phyloP scores from a whole-genome alignment of 2,113 vertebrate genomes.

The Apaloderma vittatum region DNA sequence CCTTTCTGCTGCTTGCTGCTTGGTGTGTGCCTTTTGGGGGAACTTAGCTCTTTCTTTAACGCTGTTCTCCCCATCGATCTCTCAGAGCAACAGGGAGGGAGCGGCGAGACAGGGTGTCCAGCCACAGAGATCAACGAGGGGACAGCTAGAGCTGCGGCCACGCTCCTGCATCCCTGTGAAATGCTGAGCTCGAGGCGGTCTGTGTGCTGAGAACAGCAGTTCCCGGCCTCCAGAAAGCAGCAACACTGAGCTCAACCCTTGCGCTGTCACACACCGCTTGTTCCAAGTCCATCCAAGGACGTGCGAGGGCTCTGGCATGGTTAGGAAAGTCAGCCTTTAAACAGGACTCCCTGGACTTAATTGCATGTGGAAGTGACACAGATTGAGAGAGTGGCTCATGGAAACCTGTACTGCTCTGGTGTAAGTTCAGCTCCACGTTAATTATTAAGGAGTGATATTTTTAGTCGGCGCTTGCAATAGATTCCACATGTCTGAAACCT shows the following conservation, averaged over 20 bases:
- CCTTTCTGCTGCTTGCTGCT: not conserved
- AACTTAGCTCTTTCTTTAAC: not conserved
- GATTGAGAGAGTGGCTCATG: not conserved
- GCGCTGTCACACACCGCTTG: rapidly evolving
- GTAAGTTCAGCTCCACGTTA: not conserved
- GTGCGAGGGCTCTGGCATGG: rapidly evolving
- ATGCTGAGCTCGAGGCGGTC: not conserved
- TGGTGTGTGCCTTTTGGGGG: not conserved
- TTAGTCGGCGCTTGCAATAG: not conserved
- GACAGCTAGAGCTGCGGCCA: not conserved
- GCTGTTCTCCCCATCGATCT: not conserved
- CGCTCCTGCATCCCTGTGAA: rapidly evolving
- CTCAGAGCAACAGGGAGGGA: not conserved
- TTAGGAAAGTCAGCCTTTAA: not conserved
- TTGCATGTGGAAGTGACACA: not conserved
- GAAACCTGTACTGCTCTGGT: not conserved
- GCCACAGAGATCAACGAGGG: not conserved
- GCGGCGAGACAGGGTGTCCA: not conserved
- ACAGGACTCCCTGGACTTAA: not conserved
- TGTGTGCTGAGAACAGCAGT: not conserved
- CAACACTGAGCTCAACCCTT: rapidly evolving
- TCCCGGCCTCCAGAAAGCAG: rapidly evolving
- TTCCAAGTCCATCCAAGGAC: not conserved
- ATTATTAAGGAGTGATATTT: constrained; percentile 5
- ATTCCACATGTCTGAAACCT: not conserved